Base-by-base conservation (phyloP, 2,113 vertebrate genomes). In the Brevimyrus niger region DNA sequence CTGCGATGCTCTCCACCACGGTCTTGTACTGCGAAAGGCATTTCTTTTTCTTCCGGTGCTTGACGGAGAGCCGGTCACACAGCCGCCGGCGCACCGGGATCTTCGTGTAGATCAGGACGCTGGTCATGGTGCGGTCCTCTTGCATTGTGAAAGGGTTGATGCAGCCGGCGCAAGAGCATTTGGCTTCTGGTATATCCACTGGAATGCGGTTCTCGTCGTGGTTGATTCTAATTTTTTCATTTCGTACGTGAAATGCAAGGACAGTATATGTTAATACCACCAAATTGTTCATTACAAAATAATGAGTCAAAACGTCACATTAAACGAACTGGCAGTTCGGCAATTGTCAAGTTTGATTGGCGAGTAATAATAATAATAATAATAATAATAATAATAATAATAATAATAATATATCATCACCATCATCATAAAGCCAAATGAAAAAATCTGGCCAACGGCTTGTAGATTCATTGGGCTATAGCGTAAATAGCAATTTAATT, bases 91-190 rank as follows among this genome's bases (percentile, higher is more conserved):
- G 95, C 90, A 97, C 96, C 0, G 97, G 97, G 91, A 97, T 96
- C 73, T 96, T 96, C 92, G 96, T 96, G 93, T 96, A 96, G 94
- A 97, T 97, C 0, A 96, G 97, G 8, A 97, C 94, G 91, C 97
- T 97, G 92, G 96, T 95, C 96, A 97, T 96, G 93, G 93, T 96
- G 89, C 95, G 96, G 89, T 97, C 97, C 91, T 97, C 97, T 93
- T 97, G 96, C 96, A 97, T 96, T 1, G 95, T 97, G 94, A 97
- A 97, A 44, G 97, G 97, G 92, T 97, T 97, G 91, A 97, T 96
- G 84, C 97, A 97, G 86, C 97, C 97, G 0, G 93, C 90, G 69
- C 96, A 97, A 19, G 97, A 94, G 88, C 97, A 97, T 5, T 85
- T 94, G 0, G 97, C 97, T 91, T 97, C 97, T 0, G 97, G 97